phyloP scores from a whole-genome alignment of 2,113 vertebrate species.

The Odontophorus gujanensis region DNA sequence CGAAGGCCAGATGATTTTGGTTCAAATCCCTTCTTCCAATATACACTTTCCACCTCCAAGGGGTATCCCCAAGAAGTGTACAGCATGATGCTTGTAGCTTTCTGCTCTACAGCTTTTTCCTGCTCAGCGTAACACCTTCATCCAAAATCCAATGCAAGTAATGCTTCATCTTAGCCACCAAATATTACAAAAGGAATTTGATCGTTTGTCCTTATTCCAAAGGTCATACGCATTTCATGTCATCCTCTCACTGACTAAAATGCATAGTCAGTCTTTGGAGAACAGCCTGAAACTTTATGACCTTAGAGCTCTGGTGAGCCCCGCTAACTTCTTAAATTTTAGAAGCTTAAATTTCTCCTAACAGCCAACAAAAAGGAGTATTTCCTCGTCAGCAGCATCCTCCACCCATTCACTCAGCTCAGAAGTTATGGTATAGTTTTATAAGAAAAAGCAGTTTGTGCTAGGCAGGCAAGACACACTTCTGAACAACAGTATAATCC shows the following conservation, averaged over 20 bases:
- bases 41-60: not conserved
- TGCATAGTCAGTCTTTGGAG: not conserved
- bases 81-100: not conserved
- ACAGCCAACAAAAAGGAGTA: not conserved
- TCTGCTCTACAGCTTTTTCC: not conserved
- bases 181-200: not conserved
- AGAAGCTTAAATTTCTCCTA: not conserved
- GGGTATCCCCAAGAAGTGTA: fast-evolving
- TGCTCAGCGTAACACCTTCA: not conserved
- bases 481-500: not conserved
- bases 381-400: not conserved
- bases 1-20: not conserved
- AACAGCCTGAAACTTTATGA: not conserved
- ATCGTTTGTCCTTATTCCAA: not conserved
- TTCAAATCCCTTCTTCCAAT: not conserved
- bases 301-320: not conserved
- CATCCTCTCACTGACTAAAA: not conserved
- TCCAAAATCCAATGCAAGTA: not conserved
- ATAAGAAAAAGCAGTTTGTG: not conserved
- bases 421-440: not conserved
- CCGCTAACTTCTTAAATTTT: not conserved
- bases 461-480: not conserved
- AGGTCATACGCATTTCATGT: not conserved
- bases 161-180: not conserved
- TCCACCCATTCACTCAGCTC: not conserved